Percentiles rank a stretch among this genome's conserved stretches.
Evolutionary conservation across 1,140 invertebrate genomes (phyloP).

Genomic region (Atta colombica): DNA sequence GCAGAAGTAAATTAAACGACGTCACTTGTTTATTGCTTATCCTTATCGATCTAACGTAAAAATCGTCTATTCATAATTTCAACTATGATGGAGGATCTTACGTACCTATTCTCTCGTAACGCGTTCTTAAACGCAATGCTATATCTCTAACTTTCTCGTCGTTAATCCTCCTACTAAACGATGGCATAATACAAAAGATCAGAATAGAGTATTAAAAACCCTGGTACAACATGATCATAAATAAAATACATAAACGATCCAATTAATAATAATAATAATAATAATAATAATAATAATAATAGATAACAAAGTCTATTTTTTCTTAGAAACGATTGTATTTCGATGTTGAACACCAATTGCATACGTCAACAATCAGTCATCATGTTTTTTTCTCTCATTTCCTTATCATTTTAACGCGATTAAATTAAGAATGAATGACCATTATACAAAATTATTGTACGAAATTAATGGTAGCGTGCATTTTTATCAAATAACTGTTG

Average conservation of each 20-base stretch:
- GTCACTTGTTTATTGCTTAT: constrained; percentile 49
- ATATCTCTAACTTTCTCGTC: constrained; percentile 27
- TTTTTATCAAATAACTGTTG: constrained; percentile 15
- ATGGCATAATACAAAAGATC: constrained; percentile 60
- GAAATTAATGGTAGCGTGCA: constrained; percentile 23
- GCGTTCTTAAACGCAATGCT: constrained; percentile 23
- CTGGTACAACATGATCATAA: constrained; percentile 58
- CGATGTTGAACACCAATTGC: constrained; percentile 45
- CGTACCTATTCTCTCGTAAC: constrained; percentile 45
- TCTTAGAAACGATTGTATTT: constrained; percentile 57
- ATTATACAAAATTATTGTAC: constrained; percentile 25
- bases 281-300: constrained; percentile 59
- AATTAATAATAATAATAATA: constrained; percentile 58
- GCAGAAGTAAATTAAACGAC: constrained; percentile 32
- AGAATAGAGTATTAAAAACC: constrained; percentile 54
- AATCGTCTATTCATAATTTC: constrained; percentile 47
- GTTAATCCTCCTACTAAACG: constrained; percentile 14
- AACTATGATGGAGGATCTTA: constrained; percentile 47
- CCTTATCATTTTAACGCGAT: constrained; percentile 32
- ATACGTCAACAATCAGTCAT: constrained; percentile 52
- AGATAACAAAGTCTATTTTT: constrained; percentile 52
- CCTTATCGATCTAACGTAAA: constrained; percentile 42
- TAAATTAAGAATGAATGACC: constrained; percentile 33
- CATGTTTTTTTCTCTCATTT: not conserved
- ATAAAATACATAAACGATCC: constrained; percentile 59